Evolutionary conservation across 2,113 vertebrate species (phyloP).

Genomic region (cattle (Bos taurus)): DNA sequence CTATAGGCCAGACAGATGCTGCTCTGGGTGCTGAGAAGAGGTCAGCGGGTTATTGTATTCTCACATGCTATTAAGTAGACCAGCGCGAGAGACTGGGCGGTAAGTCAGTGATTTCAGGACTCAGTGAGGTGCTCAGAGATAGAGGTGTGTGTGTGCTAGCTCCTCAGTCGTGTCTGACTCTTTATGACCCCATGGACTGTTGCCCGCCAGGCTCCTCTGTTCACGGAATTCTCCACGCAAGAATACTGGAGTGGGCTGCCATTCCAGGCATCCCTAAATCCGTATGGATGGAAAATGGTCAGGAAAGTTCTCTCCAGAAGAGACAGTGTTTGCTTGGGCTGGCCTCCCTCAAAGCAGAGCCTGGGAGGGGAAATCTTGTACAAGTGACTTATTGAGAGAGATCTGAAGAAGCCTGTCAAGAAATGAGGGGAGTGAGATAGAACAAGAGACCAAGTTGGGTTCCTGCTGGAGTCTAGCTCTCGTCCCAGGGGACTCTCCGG

Average conservation of each 20-base stretch:
- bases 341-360: neutral
- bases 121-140: neutral
- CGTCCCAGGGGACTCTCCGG: neutral
- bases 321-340: neutral
- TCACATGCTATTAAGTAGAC: neutral
- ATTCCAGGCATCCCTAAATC: neutral
- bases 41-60: neutral
- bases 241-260: neutral
- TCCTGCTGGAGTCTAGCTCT: neutral
- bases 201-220: neutral
- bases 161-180: neutral
- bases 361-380: neutral
- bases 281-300: neutral
- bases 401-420: neutral
- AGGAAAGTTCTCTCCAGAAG: neutral
- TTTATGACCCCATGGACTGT: neutral
- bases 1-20: neutral
- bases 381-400: neutral
- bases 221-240: neutral
- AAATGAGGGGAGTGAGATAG: neutral
- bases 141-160: neutral
- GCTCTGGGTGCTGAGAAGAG: neutral
- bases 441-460: no score
- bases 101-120: neutral
- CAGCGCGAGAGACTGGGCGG: neutral